Percentiles rank a stretch among this genome's conserved stretches.
Evolutionary conservation across 2,888 invertebrate genomes (phyloP).

Genomic region (Poecilus cupreus): DNA sequence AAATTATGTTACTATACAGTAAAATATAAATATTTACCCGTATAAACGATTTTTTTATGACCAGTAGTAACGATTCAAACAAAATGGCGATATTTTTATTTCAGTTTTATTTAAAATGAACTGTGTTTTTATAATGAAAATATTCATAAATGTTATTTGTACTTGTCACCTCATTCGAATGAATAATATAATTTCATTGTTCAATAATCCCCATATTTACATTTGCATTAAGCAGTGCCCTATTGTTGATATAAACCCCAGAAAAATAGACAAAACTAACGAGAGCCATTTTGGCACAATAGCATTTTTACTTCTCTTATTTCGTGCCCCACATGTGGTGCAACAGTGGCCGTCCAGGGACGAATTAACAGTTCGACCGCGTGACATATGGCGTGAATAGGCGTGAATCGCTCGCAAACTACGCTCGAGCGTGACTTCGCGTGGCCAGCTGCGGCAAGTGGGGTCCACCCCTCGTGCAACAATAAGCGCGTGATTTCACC

Average conservation of each 20-base stretch:
- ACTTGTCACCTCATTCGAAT: background rate
- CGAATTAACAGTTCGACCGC: slow-evolving; percentile 51
- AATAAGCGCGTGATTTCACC: slow-evolving; percentile 38
- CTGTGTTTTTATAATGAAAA: no score
- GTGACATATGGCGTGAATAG: slow-evolving; percentile 59
- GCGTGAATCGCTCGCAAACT: slow-evolving; percentile 57
- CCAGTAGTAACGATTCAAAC: no score
- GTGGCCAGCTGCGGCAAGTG: background rate
- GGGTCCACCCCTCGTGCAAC: slow-evolving; percentile 7
- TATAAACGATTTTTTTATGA: no score
- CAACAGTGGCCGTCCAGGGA: slow-evolving; percentile 32
- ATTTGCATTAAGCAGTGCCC: background rate
- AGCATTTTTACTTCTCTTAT: slow-evolving; percentile 26
- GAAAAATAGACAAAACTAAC: slow-evolving; percentile 3
- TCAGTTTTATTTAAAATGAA: no score
- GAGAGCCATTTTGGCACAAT: slow-evolving; percentile 21
- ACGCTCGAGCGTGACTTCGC: slow-evolving; percentile 18
- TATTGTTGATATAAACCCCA: background rate
- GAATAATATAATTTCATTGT: background rate
- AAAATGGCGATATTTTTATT: no score
- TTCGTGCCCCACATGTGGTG: slow-evolving; percentile 33
- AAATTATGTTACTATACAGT: no score
- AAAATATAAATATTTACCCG: no score
- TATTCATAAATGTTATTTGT: no score
- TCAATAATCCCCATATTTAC: slow-evolving; percentile 20